A percentile compares a stretch with the other conserved stretches of the same genome.
phyloP scores from a whole-genome alignment of 2,113 vertebrate species.

The Scomber japonicus region DNA sequence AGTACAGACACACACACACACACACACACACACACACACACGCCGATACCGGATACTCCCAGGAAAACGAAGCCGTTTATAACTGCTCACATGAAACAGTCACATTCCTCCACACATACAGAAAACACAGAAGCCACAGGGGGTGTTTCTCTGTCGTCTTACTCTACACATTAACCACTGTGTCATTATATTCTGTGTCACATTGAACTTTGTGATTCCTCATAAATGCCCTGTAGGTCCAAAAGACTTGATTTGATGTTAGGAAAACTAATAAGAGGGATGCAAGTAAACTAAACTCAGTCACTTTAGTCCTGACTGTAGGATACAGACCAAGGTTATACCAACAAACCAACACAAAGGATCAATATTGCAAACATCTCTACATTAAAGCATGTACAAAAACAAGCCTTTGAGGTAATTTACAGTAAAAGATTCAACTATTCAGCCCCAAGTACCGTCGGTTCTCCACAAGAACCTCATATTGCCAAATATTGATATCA shows the following conservation, averaged over 20 bases:
- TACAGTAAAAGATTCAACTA: slow-evolving; percentile 21
- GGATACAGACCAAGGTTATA: slow-evolving; percentile 4
- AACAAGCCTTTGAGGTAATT: not conserved
- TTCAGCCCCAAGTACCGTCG: slow-evolving; percentile 15
- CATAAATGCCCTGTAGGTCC: slow-evolving; percentile 4
- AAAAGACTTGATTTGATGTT: not conserved
- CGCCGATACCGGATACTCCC: slow-evolving; percentile 68
- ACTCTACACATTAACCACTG: slow-evolving; percentile 71
- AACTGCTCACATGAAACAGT: slow-evolving; percentile 65
- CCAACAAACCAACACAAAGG: slow-evolving; percentile 1
- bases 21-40: slow-evolving; percentile 24
- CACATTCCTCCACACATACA: slow-evolving; percentile 61
- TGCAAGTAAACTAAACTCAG: not conserved
- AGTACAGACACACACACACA: slow-evolving; percentile 14
- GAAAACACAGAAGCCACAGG: slow-evolving; percentile 44
- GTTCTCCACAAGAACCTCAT: slow-evolving; percentile 36
- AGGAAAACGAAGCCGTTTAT: slow-evolving; percentile 64
- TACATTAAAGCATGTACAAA: not conserved
- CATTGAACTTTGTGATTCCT: slow-evolving; percentile 29
- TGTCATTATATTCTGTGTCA: not conserved
- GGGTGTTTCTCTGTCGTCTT: slow-evolving; percentile 59
- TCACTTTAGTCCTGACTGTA: not conserved
- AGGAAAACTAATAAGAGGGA: not conserved
- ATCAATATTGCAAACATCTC: slow-evolving; percentile 17
- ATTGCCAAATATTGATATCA: slow-evolving; percentile 46